Base-by-base conservation (phyloP, 2,797 vertebrate species). In the Hoplostethus mediterraneus region DNA sequence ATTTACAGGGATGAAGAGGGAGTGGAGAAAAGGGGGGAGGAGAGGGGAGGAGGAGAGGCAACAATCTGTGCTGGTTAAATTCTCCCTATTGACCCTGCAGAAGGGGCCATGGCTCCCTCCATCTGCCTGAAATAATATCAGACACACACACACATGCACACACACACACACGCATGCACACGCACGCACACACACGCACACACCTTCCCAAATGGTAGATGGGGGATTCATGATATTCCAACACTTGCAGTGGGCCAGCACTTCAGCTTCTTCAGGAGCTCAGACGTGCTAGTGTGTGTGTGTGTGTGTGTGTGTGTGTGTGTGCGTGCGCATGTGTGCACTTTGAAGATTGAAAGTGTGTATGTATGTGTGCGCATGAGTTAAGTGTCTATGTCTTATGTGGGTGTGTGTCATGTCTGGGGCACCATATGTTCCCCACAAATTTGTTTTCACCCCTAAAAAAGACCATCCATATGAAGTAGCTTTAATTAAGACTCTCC, bases 361-460 rank as follows among this genome's bases (percentile, higher is more conserved):
- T 83, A 8, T 42, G 33, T 54, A 38, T 65, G 51, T 55, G 30
- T 49, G 51, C 70, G 71, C 80, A 79, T 82, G 65, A 54, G 38
- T 73, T 36, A 38, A 64, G 73, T 86, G 75, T 82, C 63, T 75
- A 75, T 78, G 85, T 79, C 73, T 79, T 81, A 77, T 16, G 75
- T 86, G 82, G n/a, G 84, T 69, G 80, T 78, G 69, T 88, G 82
- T 89, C 83, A 77, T 90, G 93, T 93, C 89, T 92, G 86, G 87
- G 91, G 80, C 84, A 82, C 94, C 94, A 94, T 94, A 94, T 94
- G 94, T 89, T 94, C 79, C 77, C 79, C 80, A 87, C 85, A 90
- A 92, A 91, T 93, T 90, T 92, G 89, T 93, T 94, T 94, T 89
- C 92, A 91, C 89, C 91, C 87, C 86, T 79, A 77, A 93, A 93